These are phyloP conservation scores for Nycticorax nycticorax DNA, from an alignment of 2,113 vertebrate genomes.

Conservation along the genomic window DNA sequence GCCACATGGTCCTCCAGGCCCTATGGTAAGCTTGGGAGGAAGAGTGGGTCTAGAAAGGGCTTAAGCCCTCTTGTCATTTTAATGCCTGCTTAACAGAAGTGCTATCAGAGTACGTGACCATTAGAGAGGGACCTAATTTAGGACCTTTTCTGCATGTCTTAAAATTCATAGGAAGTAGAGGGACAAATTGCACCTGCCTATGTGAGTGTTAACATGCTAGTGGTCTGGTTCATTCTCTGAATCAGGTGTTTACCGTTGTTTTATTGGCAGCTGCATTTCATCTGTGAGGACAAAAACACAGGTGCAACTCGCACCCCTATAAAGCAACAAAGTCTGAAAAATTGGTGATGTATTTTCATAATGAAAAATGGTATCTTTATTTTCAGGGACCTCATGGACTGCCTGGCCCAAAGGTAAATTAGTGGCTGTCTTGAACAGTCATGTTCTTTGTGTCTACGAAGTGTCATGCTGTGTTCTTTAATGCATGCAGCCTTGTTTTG, in stretches of 20 bases:
- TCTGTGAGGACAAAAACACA: background rate
- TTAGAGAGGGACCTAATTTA: background rate
- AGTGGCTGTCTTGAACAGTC: background rate
- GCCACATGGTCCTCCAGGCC: conserved; percentile 92
- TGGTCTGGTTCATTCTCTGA: background rate
- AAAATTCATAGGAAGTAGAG: background rate
- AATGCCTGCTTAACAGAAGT: background rate
- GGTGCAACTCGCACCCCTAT: background rate
- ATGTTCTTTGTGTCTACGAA: background rate
- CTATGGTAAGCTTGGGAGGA: conserved; percentile 86
- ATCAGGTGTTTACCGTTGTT: background rate
- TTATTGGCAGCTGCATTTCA: background rate
- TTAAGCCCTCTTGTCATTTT: background rate
- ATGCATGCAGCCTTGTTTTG: conserved; percentile 69
- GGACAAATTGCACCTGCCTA: background rate
- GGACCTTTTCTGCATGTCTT: background rate
- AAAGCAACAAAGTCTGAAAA: background rate
- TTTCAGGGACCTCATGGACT: conserved; percentile 96
- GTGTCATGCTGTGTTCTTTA: conserved; percentile 52
- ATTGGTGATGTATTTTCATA: background rate
- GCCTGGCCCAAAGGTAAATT: conserved; percentile 92
- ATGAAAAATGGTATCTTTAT: conserved; percentile 51
- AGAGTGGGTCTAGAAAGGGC: background rate
- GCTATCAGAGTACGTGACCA: background rate
- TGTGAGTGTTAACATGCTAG: background rate